These are phyloP conservation scores for Phalacrocorax carbo DNA, from an alignment of 2,113 vertebrate species.

Conservation along the genomic window DNA sequence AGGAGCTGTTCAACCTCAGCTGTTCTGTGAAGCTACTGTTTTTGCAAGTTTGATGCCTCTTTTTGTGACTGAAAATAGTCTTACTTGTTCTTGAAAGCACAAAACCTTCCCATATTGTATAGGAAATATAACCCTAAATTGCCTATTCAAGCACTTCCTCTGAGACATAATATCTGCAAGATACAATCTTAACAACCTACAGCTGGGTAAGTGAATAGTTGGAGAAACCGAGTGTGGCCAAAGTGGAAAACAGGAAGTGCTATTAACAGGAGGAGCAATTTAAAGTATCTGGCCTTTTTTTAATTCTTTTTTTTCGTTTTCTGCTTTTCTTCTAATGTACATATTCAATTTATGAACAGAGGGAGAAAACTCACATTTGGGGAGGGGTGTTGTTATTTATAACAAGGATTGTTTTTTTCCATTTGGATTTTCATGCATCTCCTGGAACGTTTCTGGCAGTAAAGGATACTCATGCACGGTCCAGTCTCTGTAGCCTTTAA, in stretches of 20 bases:
- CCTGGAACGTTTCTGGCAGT: not conserved
- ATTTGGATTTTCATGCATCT: not conserved
- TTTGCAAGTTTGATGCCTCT: not conserved
- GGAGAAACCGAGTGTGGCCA: not conserved
- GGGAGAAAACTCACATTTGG: not conserved
- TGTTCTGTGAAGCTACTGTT: not conserved
- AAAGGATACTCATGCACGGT: not conserved
- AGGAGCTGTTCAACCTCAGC: not conserved
- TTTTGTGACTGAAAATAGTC: not conserved
- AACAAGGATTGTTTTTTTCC: not conserved
- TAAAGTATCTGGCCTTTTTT: not conserved
- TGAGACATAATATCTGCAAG: conserved; percentile 13
- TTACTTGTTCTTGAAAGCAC: not conserved
- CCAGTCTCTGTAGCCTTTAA: not conserved
- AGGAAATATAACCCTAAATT: not conserved
- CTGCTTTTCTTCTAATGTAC: not conserved
- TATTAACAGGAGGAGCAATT: conserved; percentile 5
- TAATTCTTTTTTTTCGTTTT: not conserved
- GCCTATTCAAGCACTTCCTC: conserved; percentile 8
- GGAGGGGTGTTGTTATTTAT: not conserved
- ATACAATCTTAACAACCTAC: conserved; percentile 25
- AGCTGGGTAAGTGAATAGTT: conserved; percentile 36
- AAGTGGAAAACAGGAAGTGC: conserved; percentile 18
- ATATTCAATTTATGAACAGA: not conserved
- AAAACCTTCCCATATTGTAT: not conserved